phyloP scores from a whole-genome alignment of 2,113 vertebrate genomes.

The Empidonax traillii region DNA sequence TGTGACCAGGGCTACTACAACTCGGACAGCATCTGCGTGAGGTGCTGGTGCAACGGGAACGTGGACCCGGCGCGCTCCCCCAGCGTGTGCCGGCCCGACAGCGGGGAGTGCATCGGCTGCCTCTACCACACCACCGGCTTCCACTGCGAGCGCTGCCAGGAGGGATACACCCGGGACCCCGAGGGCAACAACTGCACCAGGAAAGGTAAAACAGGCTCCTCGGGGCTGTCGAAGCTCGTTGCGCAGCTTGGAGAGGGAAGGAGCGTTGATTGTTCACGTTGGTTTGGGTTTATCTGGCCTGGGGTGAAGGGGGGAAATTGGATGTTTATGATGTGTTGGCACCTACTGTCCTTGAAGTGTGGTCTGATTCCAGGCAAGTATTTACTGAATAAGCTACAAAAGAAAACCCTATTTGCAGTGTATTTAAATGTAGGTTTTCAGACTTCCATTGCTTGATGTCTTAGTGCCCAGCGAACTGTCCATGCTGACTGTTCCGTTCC shows the following conservation, averaged over 20 bases:
- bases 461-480: neutral
- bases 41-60: conserved; percentile 86
- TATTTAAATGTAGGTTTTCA: neutral
- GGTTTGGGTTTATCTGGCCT: neutral
- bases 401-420: neutral
- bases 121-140: conserved; percentile 82
- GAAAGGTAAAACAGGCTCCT: conserved; percentile 72
- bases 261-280: fast-evolving
- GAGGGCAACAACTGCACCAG: conserved; percentile 81
- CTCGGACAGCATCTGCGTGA: conserved; percentile 78
- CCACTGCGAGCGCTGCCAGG: conserved; percentile 82
- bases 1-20: conserved; percentile 86
- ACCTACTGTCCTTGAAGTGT: neutral
- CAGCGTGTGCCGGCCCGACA: conserved; percentile 81
- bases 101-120: conserved; percentile 84
- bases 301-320: neutral
- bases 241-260: neutral
- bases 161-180: conserved; percentile 77
- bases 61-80: conserved; percentile 74
- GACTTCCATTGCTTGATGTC: neutral
- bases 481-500: neutral
- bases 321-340: fast-evolving
- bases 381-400: neutral
- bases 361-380: neutral
- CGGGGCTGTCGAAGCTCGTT: fast-evolving